A percentile compares a stretch with the other conserved stretches of the same genome.
These are phyloP conservation scores for Tretioscincus oriximinensis DNA, from an alignment of 2,113 vertebrate genomes.

Conservation along the genomic window DNA sequence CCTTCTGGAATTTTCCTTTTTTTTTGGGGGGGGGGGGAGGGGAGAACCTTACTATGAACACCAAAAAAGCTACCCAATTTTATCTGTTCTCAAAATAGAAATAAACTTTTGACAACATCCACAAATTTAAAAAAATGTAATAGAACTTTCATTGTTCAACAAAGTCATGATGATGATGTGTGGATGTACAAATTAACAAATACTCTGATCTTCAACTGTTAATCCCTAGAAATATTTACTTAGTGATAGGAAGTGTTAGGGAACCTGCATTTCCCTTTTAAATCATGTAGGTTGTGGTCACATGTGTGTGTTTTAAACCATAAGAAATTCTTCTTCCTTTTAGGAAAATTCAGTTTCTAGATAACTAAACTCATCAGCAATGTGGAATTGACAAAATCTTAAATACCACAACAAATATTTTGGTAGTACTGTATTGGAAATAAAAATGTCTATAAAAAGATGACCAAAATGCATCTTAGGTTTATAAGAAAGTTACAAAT, in stretches of 20 bases:
- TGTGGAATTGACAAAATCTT: neutral
- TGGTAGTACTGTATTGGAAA: neutral
- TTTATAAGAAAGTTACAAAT: neutral
- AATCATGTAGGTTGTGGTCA: neutral
- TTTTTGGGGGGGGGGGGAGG: no score
- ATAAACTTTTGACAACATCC: neutral
- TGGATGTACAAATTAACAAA: neutral
- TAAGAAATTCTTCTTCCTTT: conserved; percentile 13
- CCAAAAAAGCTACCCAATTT: neutral
- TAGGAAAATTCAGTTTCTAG: neutral
- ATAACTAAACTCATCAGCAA: neutral
- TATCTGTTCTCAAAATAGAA: neutral
- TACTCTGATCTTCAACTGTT: neutral
- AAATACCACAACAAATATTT: neutral
- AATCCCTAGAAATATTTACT: neutral
- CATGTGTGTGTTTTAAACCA: no score
- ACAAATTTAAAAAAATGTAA: neutral
- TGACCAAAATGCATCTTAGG: neutral
- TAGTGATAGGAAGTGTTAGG: neutral
- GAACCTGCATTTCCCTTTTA: neutral
- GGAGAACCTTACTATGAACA: neutral
- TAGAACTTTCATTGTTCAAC: neutral
- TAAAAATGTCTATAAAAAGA: neutral
- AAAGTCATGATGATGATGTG: neutral
- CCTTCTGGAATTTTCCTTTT: no score